These are phyloP conservation scores for Ceratothoa steindachneri DNA, from an alignment of 2,888 invertebrate species.

Conservation along the genomic window DNA sequence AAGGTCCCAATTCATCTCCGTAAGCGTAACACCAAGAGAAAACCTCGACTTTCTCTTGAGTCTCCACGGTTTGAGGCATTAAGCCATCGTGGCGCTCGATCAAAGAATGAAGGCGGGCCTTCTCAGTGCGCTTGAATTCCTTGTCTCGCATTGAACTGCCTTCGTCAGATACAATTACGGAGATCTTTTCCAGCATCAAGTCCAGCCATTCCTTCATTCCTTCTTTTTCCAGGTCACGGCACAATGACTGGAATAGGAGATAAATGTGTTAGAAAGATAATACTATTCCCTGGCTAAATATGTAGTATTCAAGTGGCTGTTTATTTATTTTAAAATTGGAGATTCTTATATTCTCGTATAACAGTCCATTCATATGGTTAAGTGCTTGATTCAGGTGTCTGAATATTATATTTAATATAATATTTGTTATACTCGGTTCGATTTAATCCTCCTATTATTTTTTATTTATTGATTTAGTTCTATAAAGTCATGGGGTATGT, in stretches of 20 bases:
- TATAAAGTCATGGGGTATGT: no score
- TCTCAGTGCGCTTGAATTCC: constrained; percentile 39
- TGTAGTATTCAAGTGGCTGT: no score
- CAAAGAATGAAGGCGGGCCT: constrained; percentile 43
- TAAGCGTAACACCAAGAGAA: constrained; percentile 32
- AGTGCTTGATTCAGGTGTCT: no score
- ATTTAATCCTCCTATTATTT: no score
- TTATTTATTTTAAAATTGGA: no score
- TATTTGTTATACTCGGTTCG: no score
- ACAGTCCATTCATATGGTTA: no score
- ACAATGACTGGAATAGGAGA: constrained; percentile 29
- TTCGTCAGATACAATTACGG: constrained; percentile 38
- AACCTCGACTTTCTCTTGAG: constrained; percentile 20
- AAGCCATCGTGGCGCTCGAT: constrained; percentile 43
- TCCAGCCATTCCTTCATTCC: constrained; percentile 47
- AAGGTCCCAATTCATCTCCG: constrained; percentile 42
- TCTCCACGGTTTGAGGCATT: constrained; percentile 31
- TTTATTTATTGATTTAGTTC: no score
- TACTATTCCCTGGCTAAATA: no score
- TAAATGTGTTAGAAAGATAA: no score
- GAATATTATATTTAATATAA: no score
- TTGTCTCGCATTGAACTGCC: constrained; percentile 38
- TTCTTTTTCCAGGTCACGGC: constrained; percentile 46
- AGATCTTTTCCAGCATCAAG: constrained; percentile 47
- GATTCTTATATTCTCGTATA: no score